Evolutionary conservation across 2,797 vertebrate species (phyloP).

Genomic region (Sarcoramphus papa): DNA sequence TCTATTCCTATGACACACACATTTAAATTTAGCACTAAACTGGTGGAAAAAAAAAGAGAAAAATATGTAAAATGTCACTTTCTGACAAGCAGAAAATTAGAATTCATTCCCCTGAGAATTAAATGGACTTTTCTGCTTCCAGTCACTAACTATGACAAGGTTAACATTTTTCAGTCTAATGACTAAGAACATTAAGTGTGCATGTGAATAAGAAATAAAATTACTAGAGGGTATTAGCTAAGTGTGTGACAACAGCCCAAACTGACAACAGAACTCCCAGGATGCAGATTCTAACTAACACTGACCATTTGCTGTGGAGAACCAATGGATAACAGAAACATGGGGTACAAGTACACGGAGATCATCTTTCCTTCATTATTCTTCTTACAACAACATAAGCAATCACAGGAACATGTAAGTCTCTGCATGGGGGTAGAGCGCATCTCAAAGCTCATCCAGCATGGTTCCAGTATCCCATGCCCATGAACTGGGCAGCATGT

Average conservation of each 20-base stretch:
- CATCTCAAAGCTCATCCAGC: not conserved
- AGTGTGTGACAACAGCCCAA: slow-evolving; percentile 29
- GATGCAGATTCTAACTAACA: not conserved
- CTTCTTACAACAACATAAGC: not conserved
- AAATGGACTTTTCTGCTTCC: slow-evolving; percentile 69
- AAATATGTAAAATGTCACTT: slow-evolving; percentile 73
- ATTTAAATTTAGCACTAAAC: slow-evolving; percentile 65
- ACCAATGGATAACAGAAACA: not conserved
- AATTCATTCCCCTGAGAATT: slow-evolving; percentile 66
- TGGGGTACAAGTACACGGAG: not conserved
- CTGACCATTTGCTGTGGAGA: not conserved
- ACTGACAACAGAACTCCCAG: not conserved
- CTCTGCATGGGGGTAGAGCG: not conserved
- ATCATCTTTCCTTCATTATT: not conserved
- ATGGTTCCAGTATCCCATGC: not conserved
- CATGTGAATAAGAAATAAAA: slow-evolving; percentile 55
- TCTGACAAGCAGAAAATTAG: slow-evolving; percentile 76
- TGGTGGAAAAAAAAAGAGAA: slow-evolving; percentile 2
- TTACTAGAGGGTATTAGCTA: slow-evolving; percentile 48
- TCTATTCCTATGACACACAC: slow-evolving; percentile 45
- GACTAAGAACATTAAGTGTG: slow-evolving; percentile 65
- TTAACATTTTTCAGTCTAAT: slow-evolving; percentile 73
- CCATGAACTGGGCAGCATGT: not conserved
- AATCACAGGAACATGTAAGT: accelerated
- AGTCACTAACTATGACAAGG: slow-evolving; percentile 71